A percentile compares a stretch with the other conserved stretches of the same genome.
Evolutionary conservation across 37 sponge, comb jelly and placozoan genomes (phyloP).

Genomic region (Cliona cf. orientalis): DNA sequence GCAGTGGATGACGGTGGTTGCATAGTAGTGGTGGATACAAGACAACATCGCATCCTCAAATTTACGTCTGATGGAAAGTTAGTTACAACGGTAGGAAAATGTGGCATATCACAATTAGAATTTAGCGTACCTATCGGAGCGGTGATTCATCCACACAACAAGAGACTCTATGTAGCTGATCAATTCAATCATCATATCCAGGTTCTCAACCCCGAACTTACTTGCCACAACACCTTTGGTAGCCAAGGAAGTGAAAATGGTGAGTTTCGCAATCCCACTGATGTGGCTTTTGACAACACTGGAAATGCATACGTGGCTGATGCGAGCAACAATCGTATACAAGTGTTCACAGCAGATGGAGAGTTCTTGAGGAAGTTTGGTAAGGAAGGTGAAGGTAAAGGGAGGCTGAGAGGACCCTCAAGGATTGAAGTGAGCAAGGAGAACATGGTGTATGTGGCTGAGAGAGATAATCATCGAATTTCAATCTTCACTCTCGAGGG

Average conservation of each 20-base stretch:
- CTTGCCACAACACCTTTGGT: conserved; percentile 49
- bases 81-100: conserved; percentile 19
- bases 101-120: conserved; percentile 27
- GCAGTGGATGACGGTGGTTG: conserved; percentile 30
- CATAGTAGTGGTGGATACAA: conserved; percentile 43
- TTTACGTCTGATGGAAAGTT: conserved; percentile 37
- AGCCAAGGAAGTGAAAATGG: conserved; percentile 46
- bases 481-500: conserved; percentile 25
- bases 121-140: conserved; percentile 45
- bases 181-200: conserved; percentile 38
- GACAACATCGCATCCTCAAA: conserved; percentile 52
- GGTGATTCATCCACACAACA: background rate
- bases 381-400: background rate
- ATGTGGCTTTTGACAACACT: conserved; percentile 34
- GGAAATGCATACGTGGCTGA: conserved; percentile 69
- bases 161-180: background rate
- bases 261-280: conserved; percentile 53
- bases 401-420: background rate
- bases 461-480: background rate
- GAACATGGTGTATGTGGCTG: conserved; percentile 15
- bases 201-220: conserved; percentile 61
- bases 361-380: conserved; percentile 24
- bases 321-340: conserved; percentile 47
- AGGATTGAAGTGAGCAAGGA: background rate
- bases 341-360: conserved; percentile 58